Percentiles rank a stretch among this genome's conserved stretches.
phyloP scores from a whole-genome alignment of 2,888 invertebrate genomes.

The Eristalinus aeneus region DNA sequence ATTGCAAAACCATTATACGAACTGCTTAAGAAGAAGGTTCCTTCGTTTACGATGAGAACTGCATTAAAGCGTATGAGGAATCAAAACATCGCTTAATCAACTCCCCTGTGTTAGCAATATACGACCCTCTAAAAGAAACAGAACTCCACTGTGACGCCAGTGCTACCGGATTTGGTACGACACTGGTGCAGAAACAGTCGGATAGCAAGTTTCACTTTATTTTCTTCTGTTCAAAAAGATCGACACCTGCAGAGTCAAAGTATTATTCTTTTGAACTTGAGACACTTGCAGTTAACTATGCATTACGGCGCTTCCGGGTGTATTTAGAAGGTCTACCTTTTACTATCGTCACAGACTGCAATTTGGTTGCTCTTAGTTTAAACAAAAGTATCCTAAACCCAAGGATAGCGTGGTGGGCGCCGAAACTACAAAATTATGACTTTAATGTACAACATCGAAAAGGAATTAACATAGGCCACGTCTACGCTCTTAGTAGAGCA shows the following conservation, averaged over 20 bases:
- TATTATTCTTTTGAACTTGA: constrained; percentile 75
- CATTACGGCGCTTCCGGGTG: constrained; percentile 72
- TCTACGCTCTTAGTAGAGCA: background rate
- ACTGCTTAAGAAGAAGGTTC: constrained; percentile 59
- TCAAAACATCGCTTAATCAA: constrained; percentile 38
- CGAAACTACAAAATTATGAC: background rate
- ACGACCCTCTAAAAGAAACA: constrained; percentile 71
- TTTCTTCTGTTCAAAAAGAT: constrained; percentile 73
- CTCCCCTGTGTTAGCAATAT: constrained; percentile 74
- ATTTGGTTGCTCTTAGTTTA: background rate
- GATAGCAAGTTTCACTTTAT: constrained; percentile 73
- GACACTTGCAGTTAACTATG: constrained; percentile 72
- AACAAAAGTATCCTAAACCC: constrained; percentile 5
- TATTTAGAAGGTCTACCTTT: constrained; percentile 65
- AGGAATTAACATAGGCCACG: constrained; percentile 4
- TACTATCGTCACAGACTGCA: background rate
- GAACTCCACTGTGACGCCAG: constrained; percentile 76
- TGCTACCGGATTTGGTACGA: constrained; percentile 72
- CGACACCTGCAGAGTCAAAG: constrained; percentile 64
- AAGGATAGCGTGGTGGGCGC: background rate
- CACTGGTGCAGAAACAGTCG: constrained; percentile 69
- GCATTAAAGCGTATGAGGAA: constrained; percentile 36
- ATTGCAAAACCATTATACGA: constrained; percentile 74
- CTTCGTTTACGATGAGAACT: constrained; percentile 42
- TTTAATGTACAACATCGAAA: background rate